Percentiles rank a stretch among this genome's conserved stretches.
phyloP scores from a whole-genome alignment of 2,797 vertebrate species.

The Harpagifer antarcticus region DNA sequence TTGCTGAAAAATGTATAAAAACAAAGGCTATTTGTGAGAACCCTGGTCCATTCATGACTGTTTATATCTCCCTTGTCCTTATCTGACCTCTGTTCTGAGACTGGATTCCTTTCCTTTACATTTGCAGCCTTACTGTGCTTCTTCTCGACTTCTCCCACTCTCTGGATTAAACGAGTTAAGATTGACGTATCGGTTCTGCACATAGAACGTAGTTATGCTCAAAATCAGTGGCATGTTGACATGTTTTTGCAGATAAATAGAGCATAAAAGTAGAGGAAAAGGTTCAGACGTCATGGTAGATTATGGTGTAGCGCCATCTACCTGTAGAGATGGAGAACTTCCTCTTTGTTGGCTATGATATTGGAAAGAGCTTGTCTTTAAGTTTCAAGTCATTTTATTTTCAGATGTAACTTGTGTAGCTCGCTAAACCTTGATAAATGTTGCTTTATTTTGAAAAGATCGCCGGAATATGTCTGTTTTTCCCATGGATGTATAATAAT shows the following conservation, averaged over 20 bases:
- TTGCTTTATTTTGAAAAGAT: background rate
- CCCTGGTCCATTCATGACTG: background rate
- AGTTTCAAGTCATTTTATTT: background rate
- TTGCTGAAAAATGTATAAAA: background rate
- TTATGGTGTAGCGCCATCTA: slow-evolving; percentile 45
- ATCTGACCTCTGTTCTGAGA: slow-evolving; percentile 13
- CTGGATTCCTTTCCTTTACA: accelerated
- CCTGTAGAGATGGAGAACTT: accelerated
- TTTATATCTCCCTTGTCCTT: slow-evolving; percentile 13
- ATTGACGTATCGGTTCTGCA: no score
- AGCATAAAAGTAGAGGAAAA: accelerated
- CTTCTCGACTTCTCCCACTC: no score
- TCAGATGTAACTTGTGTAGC: background rate
- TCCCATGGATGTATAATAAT: no score
- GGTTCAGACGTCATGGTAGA: background rate
- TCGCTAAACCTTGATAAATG: accelerated
- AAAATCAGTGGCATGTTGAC: no score
- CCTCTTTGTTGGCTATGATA: no score
- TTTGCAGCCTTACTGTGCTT: background rate
- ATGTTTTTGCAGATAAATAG: no score
- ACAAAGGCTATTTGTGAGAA: background rate
- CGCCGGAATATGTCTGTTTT: background rate
- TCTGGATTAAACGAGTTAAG: no score
- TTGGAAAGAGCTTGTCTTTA: accelerated
- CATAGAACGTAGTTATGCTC: no score